Evolutionary conservation across 2,113 vertebrate species (phyloP), one percentile per base, ranked within the genome.

Genomic region (Platichthys flesus): DNA sequence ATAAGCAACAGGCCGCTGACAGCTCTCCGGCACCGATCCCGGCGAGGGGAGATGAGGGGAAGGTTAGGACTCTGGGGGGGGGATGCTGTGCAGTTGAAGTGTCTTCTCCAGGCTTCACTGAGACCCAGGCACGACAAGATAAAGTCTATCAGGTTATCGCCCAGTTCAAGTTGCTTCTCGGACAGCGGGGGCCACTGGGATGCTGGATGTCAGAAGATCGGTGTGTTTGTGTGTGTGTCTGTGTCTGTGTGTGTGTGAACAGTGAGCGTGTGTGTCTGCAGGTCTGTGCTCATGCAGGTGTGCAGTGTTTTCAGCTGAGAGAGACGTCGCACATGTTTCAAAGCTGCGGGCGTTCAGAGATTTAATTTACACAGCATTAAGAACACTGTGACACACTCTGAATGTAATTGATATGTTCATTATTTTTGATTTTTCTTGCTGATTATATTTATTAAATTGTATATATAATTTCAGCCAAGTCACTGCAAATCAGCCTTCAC

Each of bases 1-100:
- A 98, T 98, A 98, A 97, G 96, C 96, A 99, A 97, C 97, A 97
- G 96, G 96, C 96, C 94, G 92, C 95, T 98, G 97, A 97, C 97
- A 98, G 97, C 96, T 97, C 94, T 87, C 94, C 95, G 95, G 95
- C 96, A 93, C 94, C 92, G 90, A 92, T 94, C 94, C 90, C 94
- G 95, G 96, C 94, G 94, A 95, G 95, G 95, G 93, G 93, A 95
- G 96, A 96, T 95, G 95, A 94, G 92, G 94, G 95, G 96, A 97
- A 97, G 96, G 97, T 97, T 94, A 97, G 93, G 96, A 94, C 96
- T 96, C 96, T 94, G 92, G 96, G 96, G 92, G 96, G 96, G 96
- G 95, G 93, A 97, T 95, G 95, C 94, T 95, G 96, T 93, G 95
- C 95, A 94, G 96, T 91, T 92, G 91, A 96, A 97, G 96, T 96